phyloP scores from a whole-genome alignment of 2,113 vertebrate genomes.

The Rattus norvegicus region DNA sequence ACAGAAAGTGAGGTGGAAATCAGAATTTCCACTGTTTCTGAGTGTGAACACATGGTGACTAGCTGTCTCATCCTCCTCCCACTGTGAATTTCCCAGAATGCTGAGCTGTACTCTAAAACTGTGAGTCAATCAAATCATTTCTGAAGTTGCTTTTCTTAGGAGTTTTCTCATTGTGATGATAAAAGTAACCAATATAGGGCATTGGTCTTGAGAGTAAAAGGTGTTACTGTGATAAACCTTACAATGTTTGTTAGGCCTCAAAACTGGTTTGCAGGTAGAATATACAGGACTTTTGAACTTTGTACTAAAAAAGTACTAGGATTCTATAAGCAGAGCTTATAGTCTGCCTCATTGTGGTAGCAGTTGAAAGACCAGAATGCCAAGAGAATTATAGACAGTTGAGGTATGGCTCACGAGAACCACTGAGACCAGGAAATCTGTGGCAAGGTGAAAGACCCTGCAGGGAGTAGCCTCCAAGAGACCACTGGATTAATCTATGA shows the following conservation, averaged over 20 bases:
- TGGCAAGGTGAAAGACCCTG: rapidly evolving
- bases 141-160: neutral
- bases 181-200: neutral
- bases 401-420: neutral
- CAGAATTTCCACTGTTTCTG: neutral
- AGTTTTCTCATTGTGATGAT: neutral
- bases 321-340: neutral
- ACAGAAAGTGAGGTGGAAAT: neutral
- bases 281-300: neutral
- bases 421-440: neutral
- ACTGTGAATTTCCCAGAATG: neutral
- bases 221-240: neutral
- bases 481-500: neutral
- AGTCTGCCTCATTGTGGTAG: neutral
- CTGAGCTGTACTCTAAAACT: neutral
- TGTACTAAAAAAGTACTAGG: neutral
- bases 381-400: neutral
- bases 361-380: neutral
- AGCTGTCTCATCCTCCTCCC: neutral
- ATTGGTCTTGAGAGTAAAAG: neutral
- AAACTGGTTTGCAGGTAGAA: neutral
- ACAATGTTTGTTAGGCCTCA: neutral
- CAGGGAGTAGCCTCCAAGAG: neutral
- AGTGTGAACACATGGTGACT: neutral
- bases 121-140: neutral